Evolutionary conservation across 2,888 invertebrate genomes (phyloP).

Genomic region (Dioctria linearis): DNA sequence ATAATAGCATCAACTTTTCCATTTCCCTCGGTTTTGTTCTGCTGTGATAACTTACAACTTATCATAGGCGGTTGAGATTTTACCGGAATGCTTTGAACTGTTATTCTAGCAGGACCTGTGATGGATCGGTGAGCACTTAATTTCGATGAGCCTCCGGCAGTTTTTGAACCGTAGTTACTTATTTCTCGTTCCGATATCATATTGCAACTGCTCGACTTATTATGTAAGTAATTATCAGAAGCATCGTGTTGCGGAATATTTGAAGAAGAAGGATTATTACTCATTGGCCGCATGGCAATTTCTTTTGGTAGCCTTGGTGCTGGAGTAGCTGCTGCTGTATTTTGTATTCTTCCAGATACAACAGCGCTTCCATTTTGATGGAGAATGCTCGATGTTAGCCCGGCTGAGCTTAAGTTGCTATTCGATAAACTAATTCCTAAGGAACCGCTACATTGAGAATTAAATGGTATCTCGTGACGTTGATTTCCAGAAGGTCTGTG

Average conservation of each 20-base stretch:
- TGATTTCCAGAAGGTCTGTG: slow-evolving; percentile 73
- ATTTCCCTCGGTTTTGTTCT: slow-evolving; percentile 55
- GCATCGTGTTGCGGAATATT: slow-evolving; percentile 46
- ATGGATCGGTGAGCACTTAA: slow-evolving; percentile 67
- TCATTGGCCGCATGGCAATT: slow-evolving; percentile 66
- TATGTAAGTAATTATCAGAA: slow-evolving; percentile 32
- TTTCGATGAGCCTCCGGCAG: slow-evolving; percentile 60
- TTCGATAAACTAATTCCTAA: slow-evolving; percentile 54
- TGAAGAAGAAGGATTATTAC: slow-evolving; percentile 27
- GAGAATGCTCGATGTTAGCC: slow-evolving; percentile 61
- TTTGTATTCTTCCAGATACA: slow-evolving; percentile 65
- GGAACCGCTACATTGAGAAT: slow-evolving; percentile 60
- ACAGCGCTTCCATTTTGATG: slow-evolving; percentile 60
- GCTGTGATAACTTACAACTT: slow-evolving; percentile 70
- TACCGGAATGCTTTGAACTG: slow-evolving; percentile 76
- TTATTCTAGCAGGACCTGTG: slow-evolving; percentile 74
- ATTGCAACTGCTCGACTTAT: slow-evolving; percentile 42
- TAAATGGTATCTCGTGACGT: slow-evolving; percentile 69
- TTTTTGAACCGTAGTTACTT: slow-evolving; percentile 47
- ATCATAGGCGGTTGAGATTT: slow-evolving; percentile 76
- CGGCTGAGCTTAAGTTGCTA: slow-evolving; percentile 61
- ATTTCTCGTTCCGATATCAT: slow-evolving; percentile 61
- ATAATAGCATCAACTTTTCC: background rate
- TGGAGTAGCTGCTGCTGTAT: slow-evolving; percentile 68
- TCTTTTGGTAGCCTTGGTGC: slow-evolving; percentile 69